Conservation (phyloP, 1,140 invertebrate genomes). For the Drosophila melanogaster region Release_6_plus_ISO1_MT NT_033777.3:13078001-13078500, state of each 20-base stretch:
- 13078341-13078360: too few relatives aligned
- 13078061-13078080: constrained; percentile 70
- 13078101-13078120: constrained; percentile 82
- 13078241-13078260: background rate
- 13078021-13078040: constrained; percentile 75
- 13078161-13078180: background rate
- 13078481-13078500: too few relatives aligned
- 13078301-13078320: too few relatives aligned
- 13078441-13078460: too few relatives aligned
- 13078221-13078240: constrained; percentile 4
- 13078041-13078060: constrained; percentile 75
- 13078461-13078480: too few relatives aligned
- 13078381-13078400: too few relatives aligned
- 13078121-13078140: constrained; percentile 48
- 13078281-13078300: background rate
- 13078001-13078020: constrained; percentile 64
- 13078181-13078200: constrained; percentile 16
- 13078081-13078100: constrained; percentile 82
- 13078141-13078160: constrained; percentile 1
- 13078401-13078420: too few relatives aligned
- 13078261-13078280: background rate
- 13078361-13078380: too few relatives aligned
- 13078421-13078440: too few relatives aligned
- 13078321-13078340: too few relatives aligned
- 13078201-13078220: constrained; percentile 9